phyloP scores from a whole-genome alignment of 2,113 vertebrate genomes.

The Cercocebus atys region DNA sequence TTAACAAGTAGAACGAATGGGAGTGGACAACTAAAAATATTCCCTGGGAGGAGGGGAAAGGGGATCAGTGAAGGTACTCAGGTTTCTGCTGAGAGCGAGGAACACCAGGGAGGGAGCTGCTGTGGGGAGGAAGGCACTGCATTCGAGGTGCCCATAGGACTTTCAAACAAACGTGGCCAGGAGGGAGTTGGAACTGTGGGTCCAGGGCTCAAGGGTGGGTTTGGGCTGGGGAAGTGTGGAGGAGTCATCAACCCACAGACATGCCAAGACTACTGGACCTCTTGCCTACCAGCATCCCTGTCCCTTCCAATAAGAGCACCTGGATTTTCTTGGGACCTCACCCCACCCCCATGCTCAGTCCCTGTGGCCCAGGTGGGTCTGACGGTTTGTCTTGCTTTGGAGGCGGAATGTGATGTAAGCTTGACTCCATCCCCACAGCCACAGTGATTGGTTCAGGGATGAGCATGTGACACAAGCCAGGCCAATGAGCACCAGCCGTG shows the following conservation, averaged over 20 bases:
- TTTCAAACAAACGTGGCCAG: background rate
- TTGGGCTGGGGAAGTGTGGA: background rate
- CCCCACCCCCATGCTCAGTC: no score
- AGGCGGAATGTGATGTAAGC: background rate
- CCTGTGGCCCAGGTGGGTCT: background rate
- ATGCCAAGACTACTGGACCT: no score
- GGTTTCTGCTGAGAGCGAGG: background rate
- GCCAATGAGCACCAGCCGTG: background rate
- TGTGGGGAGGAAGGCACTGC: background rate
- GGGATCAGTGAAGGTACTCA: rapidly evolving
- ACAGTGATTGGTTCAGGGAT: background rate
- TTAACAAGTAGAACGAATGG: no score
- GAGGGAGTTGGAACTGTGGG: background rate
- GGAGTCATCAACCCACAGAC: background rate
- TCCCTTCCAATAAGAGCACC: background rate
- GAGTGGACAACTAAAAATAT: no score
- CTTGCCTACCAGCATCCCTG: background rate
- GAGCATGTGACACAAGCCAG: background rate
- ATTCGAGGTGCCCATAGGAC: background rate
- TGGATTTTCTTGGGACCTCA: background rate
- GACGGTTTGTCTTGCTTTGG: no score
- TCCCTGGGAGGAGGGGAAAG: background rate
- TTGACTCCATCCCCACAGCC: background rate
- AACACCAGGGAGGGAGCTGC: background rate
- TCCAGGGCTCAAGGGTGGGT: background rate